Evolutionary conservation across 2,113 vertebrate genomes (phyloP).

Genomic region (Mus pahari): DNA sequence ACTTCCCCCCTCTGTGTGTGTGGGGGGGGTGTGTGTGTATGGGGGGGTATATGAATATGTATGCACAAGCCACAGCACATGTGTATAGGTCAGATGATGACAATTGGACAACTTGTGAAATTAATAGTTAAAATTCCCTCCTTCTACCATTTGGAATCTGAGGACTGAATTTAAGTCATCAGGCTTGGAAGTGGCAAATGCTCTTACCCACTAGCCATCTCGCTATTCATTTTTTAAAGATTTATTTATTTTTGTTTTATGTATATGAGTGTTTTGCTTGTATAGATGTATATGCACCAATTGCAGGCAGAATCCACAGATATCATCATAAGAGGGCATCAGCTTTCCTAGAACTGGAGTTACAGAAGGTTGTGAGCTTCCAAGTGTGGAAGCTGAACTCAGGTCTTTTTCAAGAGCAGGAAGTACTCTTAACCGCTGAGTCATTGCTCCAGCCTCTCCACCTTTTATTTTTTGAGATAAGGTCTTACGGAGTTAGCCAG

Average conservation of each 20-base stretch:
- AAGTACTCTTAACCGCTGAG: background rate
- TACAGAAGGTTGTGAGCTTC: background rate
- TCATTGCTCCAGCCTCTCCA: background rate
- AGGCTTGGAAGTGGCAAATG: background rate
- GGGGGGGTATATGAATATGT: background rate
- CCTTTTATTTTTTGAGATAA: background rate
- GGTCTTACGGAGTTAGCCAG: background rate
- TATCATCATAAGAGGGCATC: background rate
- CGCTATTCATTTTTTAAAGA: background rate
- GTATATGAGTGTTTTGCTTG: background rate
- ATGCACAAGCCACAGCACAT: background rate
- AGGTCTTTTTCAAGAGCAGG: background rate
- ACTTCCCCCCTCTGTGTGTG: background rate
- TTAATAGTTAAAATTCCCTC: no score
- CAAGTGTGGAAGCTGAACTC: background rate
- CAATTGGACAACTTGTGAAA: background rate
- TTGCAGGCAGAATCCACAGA: background rate
- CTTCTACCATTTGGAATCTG: background rate
- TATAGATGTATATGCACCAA: background rate
- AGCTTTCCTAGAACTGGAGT: background rate
- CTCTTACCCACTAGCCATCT: background rate
- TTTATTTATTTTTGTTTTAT: background rate
- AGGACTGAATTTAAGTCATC: background rate
- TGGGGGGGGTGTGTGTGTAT: background rate
- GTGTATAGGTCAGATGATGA: background rate